phyloP scores from a whole-genome alignment of 2,113 vertebrate species.

The Potamarius usumacintae region DNA sequence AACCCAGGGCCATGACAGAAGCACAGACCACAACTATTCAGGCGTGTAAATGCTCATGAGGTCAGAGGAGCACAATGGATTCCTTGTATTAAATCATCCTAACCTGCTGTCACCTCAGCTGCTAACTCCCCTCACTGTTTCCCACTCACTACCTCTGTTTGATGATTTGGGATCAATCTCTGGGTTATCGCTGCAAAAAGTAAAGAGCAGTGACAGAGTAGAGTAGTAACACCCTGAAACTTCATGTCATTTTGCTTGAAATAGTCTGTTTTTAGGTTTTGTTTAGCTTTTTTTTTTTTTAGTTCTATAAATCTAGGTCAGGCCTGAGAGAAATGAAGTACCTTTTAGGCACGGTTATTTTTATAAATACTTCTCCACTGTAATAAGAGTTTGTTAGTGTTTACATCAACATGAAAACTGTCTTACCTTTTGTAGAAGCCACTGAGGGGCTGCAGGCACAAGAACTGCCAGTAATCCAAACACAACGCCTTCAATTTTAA shows the following conservation, averaged over 20 bases:
- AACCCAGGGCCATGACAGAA: neutral
- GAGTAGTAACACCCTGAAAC: neutral
- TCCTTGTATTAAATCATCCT: constrained; percentile 24
- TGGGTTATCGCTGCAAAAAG: neutral
- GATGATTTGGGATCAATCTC: constrained; percentile 21
- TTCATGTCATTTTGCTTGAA: neutral
- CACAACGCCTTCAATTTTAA: constrained; percentile 95
- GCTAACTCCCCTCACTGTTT: neutral
- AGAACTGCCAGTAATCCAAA: constrained; percentile 97
- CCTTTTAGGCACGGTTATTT: neutral
- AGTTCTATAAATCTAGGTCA: neutral
- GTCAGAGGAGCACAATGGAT: constrained; percentile 35
- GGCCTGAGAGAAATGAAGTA: neutral
- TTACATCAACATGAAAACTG: neutral
- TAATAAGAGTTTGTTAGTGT: neutral
- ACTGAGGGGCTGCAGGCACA: constrained; percentile 90
- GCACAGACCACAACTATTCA: constrained; percentile 21
- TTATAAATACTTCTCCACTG: neutral
- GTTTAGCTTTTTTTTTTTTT: neutral
- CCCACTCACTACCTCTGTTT: constrained; percentile 8
- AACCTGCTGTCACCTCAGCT: constrained; percentile 28
- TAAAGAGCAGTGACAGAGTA: neutral
- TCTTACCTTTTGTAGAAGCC: constrained; percentile 92
- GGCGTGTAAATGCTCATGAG: constrained; percentile 26
- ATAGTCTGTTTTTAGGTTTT: too few species aligned